Evolutionary conservation across 2,797 vertebrate genomes (phyloP).

Genomic region (Poecilia wingei): DNA sequence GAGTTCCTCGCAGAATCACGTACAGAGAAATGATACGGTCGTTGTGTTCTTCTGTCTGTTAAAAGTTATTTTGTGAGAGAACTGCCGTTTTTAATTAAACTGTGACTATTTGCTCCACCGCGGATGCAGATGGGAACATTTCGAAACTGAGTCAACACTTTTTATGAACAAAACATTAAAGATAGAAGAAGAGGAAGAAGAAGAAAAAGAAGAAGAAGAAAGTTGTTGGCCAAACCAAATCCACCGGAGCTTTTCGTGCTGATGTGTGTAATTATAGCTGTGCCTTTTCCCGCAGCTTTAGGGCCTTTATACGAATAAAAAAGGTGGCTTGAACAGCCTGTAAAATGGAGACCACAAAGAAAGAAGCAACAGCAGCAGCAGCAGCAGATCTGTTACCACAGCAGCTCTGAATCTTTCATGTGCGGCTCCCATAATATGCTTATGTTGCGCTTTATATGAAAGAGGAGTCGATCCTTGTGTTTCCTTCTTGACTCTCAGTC

Average conservation of each 20-base stretch:
- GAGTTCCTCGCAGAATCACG: not conserved
- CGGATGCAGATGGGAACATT: not conserved
- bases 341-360: constrained; percentile 2
- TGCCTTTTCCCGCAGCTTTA: not conserved
- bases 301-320: constrained; percentile 2
- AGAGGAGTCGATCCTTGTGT: not conserved
- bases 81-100: not conserved
- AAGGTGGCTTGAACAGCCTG: not conserved
- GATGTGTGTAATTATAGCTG: not conserved
- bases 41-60: not conserved
- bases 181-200: not conserved
- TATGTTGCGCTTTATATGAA: not conserved
- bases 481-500: not conserved
- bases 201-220: not conserved
- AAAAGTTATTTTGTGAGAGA: not conserved
- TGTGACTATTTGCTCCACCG: not conserved
- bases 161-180: not conserved
- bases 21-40: not conserved
- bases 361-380: not conserved
- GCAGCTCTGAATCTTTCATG: not conserved
- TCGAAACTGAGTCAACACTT: not conserved
- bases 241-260: not conserved
- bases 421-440: not conserved
- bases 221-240: not conserved
- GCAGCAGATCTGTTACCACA: not conserved